Base-by-base conservation (phyloP, 1,140 invertebrate genomes). In the Drosophila tani region DNA sequence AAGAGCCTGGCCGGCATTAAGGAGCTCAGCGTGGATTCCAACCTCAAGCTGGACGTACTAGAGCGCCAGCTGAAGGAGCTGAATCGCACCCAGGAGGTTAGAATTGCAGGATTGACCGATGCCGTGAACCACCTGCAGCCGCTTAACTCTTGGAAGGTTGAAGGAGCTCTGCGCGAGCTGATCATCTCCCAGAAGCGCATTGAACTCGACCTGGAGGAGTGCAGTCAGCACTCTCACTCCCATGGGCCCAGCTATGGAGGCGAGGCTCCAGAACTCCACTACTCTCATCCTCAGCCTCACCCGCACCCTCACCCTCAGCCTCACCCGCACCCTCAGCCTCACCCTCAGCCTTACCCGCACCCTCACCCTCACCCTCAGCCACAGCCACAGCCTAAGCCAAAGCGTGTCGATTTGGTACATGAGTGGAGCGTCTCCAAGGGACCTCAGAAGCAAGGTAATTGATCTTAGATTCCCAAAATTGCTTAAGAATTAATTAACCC, bases 171-270 rank as follows among this genome's bases (percentile, higher is more conserved):
- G 3, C 78, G 78, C 5, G 84, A 88, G 40, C 32, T 88, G 11
- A 88, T 88, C 11, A 78, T 84, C 8, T 88, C 84, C 7, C 84
- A 88, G 14, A 88, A 88, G 38, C 81, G 84, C 17, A 83, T 88
- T 11, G 84, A 88, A 14, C 32, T 81, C 3, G 84, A 84, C 43
- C 29, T 88, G 41, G 74, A 88, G n/a, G 14, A 55, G 2, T 84
- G 81, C 41, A 53, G 68, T n/a, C 55, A 71, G 1, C 69, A 41
- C 7, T 24, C 55, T 9, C 45, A 66, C 17, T 27, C 55, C 41
- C 24, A 46, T 12, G 14, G 9, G 35, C 29, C 14, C 14, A 66
- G 17, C 17, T 85, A 79, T 32, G 47, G 40, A n/a, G 9, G n/a
- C 19, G 56, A 71, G 35, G 21, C 38, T 11, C 17, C 19, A 5